Percentiles rank a stretch among this genome's conserved stretches.
Conservation (phyloP, 1,140 invertebrate genomes). For the Drosophila varians region DNA sequence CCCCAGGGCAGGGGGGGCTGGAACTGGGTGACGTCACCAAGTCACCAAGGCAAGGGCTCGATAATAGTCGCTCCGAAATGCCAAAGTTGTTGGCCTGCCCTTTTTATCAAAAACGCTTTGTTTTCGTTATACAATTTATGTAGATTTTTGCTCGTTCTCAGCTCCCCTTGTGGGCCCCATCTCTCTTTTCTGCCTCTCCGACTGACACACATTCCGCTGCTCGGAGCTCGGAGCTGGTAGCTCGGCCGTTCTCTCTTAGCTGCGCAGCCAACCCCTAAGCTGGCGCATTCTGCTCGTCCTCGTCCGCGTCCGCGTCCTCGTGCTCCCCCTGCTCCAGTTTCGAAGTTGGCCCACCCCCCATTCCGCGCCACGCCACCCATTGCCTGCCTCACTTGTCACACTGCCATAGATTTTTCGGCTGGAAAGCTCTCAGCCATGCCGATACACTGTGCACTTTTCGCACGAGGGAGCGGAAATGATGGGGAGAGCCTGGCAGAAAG, state of each 20-base stretch:
- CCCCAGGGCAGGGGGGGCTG: neutral
- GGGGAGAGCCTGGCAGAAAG: neutral
- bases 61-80: conserved; percentile 53
- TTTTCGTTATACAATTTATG: conserved; percentile 76
- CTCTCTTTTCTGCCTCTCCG: conserved; percentile 6
- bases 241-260: too few species aligned
- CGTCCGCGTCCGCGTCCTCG: neutral
- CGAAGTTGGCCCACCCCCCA: conserved; percentile 45
- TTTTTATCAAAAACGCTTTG: conserved; percentile 55
- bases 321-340: conserved; percentile 61
- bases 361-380: conserved; percentile 9
- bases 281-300: neutral
- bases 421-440: conserved; percentile 61
- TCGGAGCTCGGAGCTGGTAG: conserved; percentile 8
- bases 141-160: conserved; percentile 51
- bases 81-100: conserved; percentile 42
- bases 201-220: conserved; percentile 39
- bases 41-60: conserved; percentile 54
- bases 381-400: conserved; percentile 71
- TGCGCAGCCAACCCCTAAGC: conserved; percentile 36
- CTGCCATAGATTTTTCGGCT: conserved; percentile 69
- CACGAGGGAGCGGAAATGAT: conserved; percentile 12
- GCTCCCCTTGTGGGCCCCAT: neutral
- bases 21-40: conserved; percentile 55
- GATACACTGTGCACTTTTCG: conserved; percentile 28